Percentiles rank a stretch among this genome's conserved stretches.
phyloP scores from a whole-genome alignment of 2,113 vertebrate species.

The Clupea harengus region DNA sequence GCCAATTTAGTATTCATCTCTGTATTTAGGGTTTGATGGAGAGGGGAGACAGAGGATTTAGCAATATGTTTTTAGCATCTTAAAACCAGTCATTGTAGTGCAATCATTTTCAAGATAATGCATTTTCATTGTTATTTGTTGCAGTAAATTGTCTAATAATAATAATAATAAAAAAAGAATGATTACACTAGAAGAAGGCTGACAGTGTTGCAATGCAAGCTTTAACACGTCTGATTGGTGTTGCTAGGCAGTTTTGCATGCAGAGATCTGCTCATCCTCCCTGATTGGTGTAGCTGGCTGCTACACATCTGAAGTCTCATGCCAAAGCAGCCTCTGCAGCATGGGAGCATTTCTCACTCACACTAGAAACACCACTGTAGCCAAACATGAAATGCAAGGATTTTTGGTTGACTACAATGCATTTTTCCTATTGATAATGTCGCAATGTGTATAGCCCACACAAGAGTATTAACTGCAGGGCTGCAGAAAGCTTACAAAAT shows the following conservation, averaged over 20 bases:
- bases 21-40: background rate
- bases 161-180: background rate
- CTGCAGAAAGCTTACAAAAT: too few relatives aligned
- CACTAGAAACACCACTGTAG: background rate
- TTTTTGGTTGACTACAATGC: too few relatives aligned
- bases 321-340: background rate
- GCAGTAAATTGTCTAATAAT: background rate
- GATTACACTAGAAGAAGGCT: background rate
- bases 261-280: background rate
- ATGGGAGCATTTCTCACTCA: background rate
- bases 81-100: background rate
- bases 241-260: conserved; percentile 22
- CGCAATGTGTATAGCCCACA: too few relatives aligned
- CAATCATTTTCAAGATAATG: background rate
- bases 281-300: background rate
- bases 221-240: conserved; percentile 29
- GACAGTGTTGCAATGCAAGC: conserved; percentile 37
- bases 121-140: background rate
- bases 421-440: too few relatives aligned
- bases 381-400: background rate
- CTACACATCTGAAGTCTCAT: background rate
- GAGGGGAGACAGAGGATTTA: background rate
- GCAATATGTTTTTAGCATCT: background rate
- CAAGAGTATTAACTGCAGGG: too few relatives aligned
- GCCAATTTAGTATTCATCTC: background rate